These are phyloP conservation scores for Phylloscopus trochilus DNA, from an alignment of 2,113 vertebrate genomes.

Conservation along the genomic window DNA sequence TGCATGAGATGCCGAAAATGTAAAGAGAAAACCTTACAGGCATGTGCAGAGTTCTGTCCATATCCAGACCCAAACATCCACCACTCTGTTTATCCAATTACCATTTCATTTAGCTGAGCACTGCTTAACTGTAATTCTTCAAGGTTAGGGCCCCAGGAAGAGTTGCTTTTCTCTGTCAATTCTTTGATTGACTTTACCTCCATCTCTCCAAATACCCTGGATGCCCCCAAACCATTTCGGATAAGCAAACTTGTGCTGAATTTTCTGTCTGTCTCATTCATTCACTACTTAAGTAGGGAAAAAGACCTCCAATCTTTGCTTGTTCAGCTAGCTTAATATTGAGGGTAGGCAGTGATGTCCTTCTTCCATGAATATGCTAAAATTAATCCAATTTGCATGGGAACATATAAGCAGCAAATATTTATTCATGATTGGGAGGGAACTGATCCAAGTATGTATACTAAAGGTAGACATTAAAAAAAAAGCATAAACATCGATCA, in stretches of 20 bases:
- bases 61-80: background rate
- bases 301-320: background rate
- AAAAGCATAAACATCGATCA: slow-evolving; percentile 32
- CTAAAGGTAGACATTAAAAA: slow-evolving; percentile 26
- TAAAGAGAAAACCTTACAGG: background rate
- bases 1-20: background rate
- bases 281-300: background rate
- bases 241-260: background rate
- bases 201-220: background rate
- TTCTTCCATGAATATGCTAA: slow-evolving; percentile 46
- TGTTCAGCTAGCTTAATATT: slow-evolving; percentile 39
- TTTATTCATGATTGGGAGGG: slow-evolving; percentile 48
- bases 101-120: slow-evolving; percentile 6
- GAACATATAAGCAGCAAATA: slow-evolving; percentile 52
- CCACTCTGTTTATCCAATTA: slow-evolving; percentile 35
- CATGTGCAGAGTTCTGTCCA: background rate
- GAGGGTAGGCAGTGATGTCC: slow-evolving; percentile 25
- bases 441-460: slow-evolving; percentile 22
- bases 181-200: slow-evolving; percentile 29
- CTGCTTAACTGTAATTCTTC: slow-evolving; percentile 24
- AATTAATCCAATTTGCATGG: slow-evolving; percentile 68
- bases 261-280: background rate
- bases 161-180: background rate
- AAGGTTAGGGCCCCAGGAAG: slow-evolving; percentile 29
- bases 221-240: slow-evolving; percentile 27